phyloP scores from a whole-genome alignment of 2,888 invertebrate genomes.

The Xestia ashworthii region DNA sequence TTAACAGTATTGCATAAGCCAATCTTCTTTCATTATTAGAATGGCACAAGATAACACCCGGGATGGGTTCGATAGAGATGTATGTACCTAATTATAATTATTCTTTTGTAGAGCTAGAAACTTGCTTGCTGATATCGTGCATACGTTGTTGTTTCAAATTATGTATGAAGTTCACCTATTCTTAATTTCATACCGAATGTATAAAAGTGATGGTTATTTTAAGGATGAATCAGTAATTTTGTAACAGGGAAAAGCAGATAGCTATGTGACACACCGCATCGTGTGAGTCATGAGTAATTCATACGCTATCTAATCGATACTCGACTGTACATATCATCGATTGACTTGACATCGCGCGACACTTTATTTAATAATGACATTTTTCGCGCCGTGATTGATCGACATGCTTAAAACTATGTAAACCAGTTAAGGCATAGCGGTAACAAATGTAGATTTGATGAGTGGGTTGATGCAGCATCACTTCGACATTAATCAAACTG shows the following conservation, averaged over 20 bases:
- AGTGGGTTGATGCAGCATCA: not conserved
- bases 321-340: constrained; percentile 6
- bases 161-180: not conserved
- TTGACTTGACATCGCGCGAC: not conserved
- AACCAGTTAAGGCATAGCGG: not conserved
- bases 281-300: constrained; percentile 11
- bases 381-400: constrained; percentile 2
- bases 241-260: not conserved
- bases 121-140: not conserved
- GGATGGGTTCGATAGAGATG: not conserved
- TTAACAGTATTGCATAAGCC: not conserved
- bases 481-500: not conserved
- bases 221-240: not conserved
- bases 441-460: not conserved
- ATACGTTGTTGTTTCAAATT: not conserved
- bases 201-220: not conserved
- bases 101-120: not conserved
- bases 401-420: not conserved
- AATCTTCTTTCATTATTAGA: not conserved
- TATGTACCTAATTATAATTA: not conserved
- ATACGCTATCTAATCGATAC: constrained; percentile 44
- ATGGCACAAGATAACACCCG: not conserved
- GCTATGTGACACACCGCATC: not conserved
- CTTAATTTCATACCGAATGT: not conserved
- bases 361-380: not conserved